phyloP scores from a whole-genome alignment of 2,113 vertebrate genomes.

The Callaeas wilsoni region DNA sequence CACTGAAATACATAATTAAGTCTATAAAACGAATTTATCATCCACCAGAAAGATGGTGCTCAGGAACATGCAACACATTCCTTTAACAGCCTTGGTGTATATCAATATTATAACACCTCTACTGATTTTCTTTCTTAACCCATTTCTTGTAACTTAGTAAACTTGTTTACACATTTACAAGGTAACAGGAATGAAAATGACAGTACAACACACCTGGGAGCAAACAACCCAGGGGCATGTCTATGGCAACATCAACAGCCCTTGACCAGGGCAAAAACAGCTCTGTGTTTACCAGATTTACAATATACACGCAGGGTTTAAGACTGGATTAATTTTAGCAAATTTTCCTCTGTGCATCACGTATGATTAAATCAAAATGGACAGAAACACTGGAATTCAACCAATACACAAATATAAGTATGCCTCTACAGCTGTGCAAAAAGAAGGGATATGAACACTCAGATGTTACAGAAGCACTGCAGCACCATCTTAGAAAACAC shows the following conservation, averaged over 20 bases:
- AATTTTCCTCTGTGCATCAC: not conserved
- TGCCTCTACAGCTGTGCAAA: not conserved
- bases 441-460: not conserved
- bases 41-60: not conserved
- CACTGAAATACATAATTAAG: not conserved
- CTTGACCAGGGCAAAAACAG: not conserved
- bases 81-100: not conserved
- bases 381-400: not conserved
- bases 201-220: not conserved
- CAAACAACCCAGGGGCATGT: not conserved
- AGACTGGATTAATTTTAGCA: not conserved
- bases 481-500: not conserved
- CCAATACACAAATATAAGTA: not conserved
- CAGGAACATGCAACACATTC: not conserved
- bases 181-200: not conserved
- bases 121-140: not conserved
- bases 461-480: not conserved
- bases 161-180: not conserved
- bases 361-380: not conserved
- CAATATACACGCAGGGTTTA: not conserved
- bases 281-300: not conserved
- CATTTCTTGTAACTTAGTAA: not conserved
- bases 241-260: not conserved
- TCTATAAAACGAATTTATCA: not conserved
- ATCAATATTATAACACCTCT: not conserved